Conservation (phyloP, 2,113 vertebrate species). For the Zapus hudsonius region DNA sequence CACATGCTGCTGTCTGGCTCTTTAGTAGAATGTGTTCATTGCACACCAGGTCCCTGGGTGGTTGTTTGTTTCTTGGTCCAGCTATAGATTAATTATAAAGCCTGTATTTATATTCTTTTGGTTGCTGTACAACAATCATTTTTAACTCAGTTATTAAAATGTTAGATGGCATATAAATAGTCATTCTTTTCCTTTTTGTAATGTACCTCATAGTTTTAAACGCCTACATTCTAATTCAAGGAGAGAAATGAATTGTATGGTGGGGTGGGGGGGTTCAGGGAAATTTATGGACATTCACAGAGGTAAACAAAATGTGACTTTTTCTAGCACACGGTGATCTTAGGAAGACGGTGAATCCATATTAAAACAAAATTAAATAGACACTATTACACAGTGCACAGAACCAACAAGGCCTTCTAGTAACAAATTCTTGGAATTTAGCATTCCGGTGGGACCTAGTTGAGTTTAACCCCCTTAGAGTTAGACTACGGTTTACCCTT, state of each 20-base stretch:
- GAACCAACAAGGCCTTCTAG: background rate
- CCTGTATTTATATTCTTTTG: background rate
- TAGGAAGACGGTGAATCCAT: conserved; percentile 16
- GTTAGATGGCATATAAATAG: conserved; percentile 57
- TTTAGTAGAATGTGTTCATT: conserved; percentile 54
- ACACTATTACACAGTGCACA: background rate
- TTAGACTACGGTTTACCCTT: background rate
- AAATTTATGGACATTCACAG: background rate
- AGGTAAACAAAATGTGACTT: conserved; percentile 13
- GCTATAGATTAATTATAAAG: conserved; percentile 59
- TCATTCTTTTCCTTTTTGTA: conserved; percentile 26
- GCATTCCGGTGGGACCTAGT: background rate
- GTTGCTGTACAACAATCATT: conserved; percentile 56
- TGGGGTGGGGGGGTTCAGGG: background rate
- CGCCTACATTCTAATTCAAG: conserved; percentile 42
- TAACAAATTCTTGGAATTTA: background rate
- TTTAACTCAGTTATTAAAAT: conserved; percentile 69
- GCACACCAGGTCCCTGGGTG: conserved; percentile 61
- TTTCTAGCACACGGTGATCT: background rate
- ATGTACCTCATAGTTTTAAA: conserved; percentile 59
- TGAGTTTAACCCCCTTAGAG: background rate
- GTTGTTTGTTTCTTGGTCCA: conserved; percentile 64
- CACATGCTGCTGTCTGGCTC: conserved; percentile 38
- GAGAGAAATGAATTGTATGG: conserved; percentile 50
- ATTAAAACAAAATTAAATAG: background rate